Conservation (phyloP, 2,113 vertebrate species). For the Colius striatus region DNA sequence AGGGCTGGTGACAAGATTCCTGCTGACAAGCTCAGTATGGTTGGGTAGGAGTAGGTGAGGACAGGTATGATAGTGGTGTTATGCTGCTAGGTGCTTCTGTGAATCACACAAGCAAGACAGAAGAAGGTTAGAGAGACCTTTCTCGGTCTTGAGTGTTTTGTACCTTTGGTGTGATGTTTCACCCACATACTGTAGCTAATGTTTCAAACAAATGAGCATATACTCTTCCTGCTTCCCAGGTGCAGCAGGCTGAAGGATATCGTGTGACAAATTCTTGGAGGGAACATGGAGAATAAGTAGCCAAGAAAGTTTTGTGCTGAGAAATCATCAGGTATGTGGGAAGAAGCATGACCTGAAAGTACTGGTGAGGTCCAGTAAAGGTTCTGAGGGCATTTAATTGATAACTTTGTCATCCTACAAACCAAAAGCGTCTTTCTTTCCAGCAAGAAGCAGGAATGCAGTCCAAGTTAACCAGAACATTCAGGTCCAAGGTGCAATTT, state of each 20-base stretch:
- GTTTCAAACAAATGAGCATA: neutral
- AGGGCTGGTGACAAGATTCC: neutral
- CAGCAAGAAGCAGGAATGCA: neutral
- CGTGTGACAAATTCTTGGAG: neutral
- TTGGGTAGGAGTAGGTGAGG: conserved; percentile 17
- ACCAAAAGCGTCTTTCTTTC: neutral
- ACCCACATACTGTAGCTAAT: neutral
- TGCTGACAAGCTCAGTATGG: neutral
- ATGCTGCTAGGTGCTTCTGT: neutral
- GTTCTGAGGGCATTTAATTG: neutral
- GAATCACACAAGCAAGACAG: neutral
- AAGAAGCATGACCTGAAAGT: neutral
- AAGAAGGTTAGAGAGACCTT: neutral
- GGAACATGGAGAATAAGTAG: neutral
- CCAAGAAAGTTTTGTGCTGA: neutral
- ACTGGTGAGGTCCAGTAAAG: neutral
- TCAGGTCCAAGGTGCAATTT: neutral
- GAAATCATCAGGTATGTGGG: neutral
- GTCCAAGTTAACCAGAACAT: neutral
- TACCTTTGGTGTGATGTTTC: neutral
- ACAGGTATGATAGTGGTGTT: conserved; percentile 28
- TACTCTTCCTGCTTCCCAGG: rapidly evolving
- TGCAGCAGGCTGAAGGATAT: neutral
- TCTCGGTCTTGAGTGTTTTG: neutral
- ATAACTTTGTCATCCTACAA: neutral